These are phyloP conservation scores for Acanthurus leucopareius DNA, from an alignment of 2,797 vertebrate species.

Conservation along the genomic window DNA sequence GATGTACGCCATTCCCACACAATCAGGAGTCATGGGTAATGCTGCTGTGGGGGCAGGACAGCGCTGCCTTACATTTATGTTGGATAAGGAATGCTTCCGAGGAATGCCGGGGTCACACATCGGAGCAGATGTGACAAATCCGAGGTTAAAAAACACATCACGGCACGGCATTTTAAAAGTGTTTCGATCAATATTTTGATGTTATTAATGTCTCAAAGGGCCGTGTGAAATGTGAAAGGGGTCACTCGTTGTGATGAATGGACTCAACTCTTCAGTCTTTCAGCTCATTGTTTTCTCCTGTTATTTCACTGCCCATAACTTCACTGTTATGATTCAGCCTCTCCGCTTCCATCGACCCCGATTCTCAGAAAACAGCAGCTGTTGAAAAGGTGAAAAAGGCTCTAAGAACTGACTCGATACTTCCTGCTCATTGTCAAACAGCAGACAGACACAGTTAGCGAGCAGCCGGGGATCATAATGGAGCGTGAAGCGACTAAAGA, in stretches of 20 bases:
- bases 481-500: not conserved
- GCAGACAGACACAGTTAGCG: not conserved
- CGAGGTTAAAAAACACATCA: conserved; percentile 12
- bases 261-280: not conserved
- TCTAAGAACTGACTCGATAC: not conserved
- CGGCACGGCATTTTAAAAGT: not conserved
- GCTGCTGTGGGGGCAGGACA: conserved; percentile 28
- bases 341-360: not conserved
- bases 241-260: not conserved
- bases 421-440: not conserved
- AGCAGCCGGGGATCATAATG: not conserved
- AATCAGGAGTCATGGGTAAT: conserved; percentile 49
- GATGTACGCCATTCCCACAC: conserved; percentile 61
- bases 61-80: conserved; percentile 32
- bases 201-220: not conserved
- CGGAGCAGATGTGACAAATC: not conserved
- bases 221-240: not conserved
- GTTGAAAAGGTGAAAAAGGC: not conserved
- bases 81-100: conserved; percentile 22
- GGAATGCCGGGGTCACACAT: conserved; percentile 23
- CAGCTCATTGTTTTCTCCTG: not conserved
- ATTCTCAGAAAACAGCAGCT: not conserved
- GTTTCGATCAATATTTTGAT: not conserved
- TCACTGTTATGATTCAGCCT: not conserved
- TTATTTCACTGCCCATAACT: not conserved